These are phyloP conservation scores for Drosophila mayaguana DNA, from an alignment of 2,888 invertebrate species.

Conservation along the genomic window DNA sequence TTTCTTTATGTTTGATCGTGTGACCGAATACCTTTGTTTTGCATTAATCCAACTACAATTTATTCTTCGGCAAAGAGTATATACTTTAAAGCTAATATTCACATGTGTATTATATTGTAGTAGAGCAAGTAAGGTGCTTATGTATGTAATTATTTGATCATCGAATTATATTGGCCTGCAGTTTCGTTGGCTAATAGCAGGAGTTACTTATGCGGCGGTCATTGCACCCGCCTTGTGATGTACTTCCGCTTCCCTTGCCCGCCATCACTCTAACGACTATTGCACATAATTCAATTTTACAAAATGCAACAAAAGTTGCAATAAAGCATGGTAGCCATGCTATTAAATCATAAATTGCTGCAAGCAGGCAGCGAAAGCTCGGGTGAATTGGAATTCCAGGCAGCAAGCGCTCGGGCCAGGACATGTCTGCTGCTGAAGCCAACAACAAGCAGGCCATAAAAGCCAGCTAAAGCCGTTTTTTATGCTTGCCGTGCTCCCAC, in stretches of 20 bases:
- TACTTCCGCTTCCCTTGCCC: neutral
- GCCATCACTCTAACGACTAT: neutral
- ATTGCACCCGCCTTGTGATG: neutral
- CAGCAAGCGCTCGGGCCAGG: constrained; percentile 3
- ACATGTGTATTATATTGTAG: no score
- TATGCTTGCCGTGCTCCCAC: constrained; percentile 16
- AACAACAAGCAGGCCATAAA: constrained; percentile 10
- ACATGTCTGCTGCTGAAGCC: neutral
- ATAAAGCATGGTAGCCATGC: constrained; percentile 61
- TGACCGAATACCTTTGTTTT: no score
- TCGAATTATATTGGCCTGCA: neutral
- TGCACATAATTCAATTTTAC: constrained; percentile 70
- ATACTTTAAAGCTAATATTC: no score
- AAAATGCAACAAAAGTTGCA: constrained; percentile 73
- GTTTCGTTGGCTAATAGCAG: neutral
- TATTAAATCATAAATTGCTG: constrained; percentile 73
- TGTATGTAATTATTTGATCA: neutral
- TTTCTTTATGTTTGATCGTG: no score
- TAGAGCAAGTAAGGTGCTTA: no score
- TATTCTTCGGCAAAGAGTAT: no score
- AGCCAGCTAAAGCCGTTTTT: constrained; percentile 41
- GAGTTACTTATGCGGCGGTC: neutral
- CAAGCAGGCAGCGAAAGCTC: constrained; percentile 22
- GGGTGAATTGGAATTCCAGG: constrained; percentile 11
- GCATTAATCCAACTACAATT: no score